Percentiles rank a stretch among this genome's conserved stretches.
These are phyloP conservation scores for Drosophila ochracea DNA, from an alignment of 2,888 invertebrate genomes.

Conservation along the genomic window DNA sequence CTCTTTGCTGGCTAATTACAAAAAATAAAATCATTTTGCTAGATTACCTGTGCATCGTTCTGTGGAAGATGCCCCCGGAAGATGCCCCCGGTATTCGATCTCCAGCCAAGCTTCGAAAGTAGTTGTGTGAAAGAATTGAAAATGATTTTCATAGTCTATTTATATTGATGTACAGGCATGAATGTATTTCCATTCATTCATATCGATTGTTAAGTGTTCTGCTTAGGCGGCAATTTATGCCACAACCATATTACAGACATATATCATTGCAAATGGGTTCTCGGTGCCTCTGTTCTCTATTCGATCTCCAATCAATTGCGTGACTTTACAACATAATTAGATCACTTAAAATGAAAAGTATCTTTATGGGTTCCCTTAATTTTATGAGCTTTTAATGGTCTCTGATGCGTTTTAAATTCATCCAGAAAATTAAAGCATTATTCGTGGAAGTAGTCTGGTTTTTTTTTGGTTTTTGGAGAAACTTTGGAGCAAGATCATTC, in stretches of 20 bases:
- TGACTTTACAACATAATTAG: conserved; percentile 73
- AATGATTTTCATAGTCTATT: conserved; percentile 20
- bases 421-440: conserved; percentile 18
- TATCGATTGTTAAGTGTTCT: conserved; percentile 48
- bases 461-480: neutral
- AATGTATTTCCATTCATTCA: conserved; percentile 31
- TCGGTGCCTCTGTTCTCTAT: neutral
- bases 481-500: neutral
- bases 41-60: conserved; percentile 5
- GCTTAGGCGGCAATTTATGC: conserved; percentile 35
- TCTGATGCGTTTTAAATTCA: conserved; percentile 72
- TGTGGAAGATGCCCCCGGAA: conserved; percentile 12
- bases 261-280: conserved; percentile 28
- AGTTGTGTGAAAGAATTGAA: conserved; percentile 32
- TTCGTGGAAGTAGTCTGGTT: neutral
- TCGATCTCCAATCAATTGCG: conserved; percentile 41
- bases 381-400: conserved; percentile 67
- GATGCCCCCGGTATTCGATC: conserved; percentile 29
- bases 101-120: conserved; percentile 14
- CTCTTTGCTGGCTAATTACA: conserved; percentile 64
- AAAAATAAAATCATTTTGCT: conserved; percentile 50
- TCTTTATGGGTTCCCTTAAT: neutral
- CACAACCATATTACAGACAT: neutral
- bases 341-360: neutral
- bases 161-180: neutral